Evolutionary conservation across 2,113 vertebrate genomes (phyloP), one percentile per base, ranked within the genome.

Genomic region (Nansenia antarctica): DNA sequence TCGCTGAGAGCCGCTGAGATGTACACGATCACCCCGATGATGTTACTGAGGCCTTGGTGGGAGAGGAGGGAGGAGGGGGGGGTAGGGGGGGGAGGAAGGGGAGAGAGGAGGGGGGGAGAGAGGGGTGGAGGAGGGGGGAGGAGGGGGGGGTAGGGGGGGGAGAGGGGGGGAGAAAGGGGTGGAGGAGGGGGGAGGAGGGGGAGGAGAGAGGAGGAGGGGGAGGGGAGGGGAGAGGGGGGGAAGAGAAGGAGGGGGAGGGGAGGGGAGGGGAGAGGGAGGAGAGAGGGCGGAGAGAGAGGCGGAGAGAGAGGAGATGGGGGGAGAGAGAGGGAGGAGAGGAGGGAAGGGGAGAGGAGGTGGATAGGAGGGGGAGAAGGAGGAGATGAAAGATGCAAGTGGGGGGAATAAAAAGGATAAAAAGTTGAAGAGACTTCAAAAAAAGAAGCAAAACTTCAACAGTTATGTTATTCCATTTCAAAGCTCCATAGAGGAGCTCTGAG

Each of bases 11-110:
- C 96, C 35, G 95, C 95, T 0, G 95, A 97, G 91, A 97, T 97
- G 91, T 97, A 97, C 47, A 97, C 95, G 34, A 97, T 97, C 81
- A 97, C 95, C 0, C 95, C 95, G n/a, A 97, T 97, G 86, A 97
- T 97, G 93, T 97, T 97, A 89, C 95, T 96, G 76, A 96, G 92
- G 65, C 95, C 95, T 97, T 76, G 58, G 32, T 29, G n/a, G 24
- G 26, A 15, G 42, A 78, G 59, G 22, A 20, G 58, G 30, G 6
- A 5, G 30, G 45, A 9, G 30, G 32, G 26, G 47, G 7, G 66
- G 60, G 62, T 31, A 32, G n/a, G n/a, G n/a, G n/a, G 2, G 24
- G 5, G n/a, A n/a, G n/a, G 39, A 2, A 20, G 27, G 24, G 22
- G 52, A 45, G 65, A 8, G 7, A 32, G 39, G 55, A 37, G 26